A percentile compares a stretch with the other conserved stretches of the same genome.
Conservation (phyloP, 2,113 vertebrate genomes). For the Syrmaticus mikado region DNA sequence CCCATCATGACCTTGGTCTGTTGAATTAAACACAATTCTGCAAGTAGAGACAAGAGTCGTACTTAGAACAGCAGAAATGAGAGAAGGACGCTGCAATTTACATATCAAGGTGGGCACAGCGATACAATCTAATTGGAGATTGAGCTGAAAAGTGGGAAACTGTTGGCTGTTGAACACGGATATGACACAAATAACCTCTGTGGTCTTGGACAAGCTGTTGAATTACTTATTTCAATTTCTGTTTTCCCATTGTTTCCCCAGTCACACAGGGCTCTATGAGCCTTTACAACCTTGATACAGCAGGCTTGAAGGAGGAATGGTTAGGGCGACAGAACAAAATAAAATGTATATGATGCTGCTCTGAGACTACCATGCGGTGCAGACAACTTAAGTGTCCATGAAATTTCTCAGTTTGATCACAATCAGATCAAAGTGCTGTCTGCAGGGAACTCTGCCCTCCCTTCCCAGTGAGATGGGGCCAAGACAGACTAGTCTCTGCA, state of each 20-base stretch:
- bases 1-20: not conserved
- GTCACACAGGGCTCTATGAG: too few species aligned
- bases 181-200: not conserved
- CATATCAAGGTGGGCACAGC: not conserved
- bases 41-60: accelerated
- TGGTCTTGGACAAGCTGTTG: not conserved
- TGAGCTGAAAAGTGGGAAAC: not conserved
- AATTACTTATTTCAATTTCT: not conserved
- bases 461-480: not conserved
- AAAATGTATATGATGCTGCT: not conserved
- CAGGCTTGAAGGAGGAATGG: not conserved
- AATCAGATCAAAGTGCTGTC: not conserved
- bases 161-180: not conserved
- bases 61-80: not conserved
- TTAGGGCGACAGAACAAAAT: not conserved
- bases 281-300: not conserved
- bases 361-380: not conserved
- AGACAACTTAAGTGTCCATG: not conserved
- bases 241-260: not conserved
- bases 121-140: not conserved
- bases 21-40: not conserved
- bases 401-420: not conserved
- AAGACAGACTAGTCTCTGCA: not conserved
- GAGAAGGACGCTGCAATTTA: not conserved
- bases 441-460: not conserved